phyloP scores from a whole-genome alignment of 2,113 vertebrate species.

The Arenaria interpres region DNA sequence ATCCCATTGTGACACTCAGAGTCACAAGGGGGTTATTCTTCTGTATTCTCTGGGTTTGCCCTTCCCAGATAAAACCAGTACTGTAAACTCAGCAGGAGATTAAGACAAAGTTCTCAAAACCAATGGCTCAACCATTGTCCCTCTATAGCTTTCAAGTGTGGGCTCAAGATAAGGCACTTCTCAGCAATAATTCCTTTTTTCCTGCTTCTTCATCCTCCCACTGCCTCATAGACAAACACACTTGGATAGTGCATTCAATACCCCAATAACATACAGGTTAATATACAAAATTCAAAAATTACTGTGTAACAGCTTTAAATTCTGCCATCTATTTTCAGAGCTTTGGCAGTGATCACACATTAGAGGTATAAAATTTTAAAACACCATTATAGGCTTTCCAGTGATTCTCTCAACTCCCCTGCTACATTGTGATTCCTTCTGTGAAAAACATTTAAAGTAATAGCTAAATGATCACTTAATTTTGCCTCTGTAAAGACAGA shows the following conservation, averaged over 20 bases:
- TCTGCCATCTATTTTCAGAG: neutral
- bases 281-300: neutral
- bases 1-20: neutral
- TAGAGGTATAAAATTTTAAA: neutral
- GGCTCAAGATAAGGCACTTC: constrained; percentile 18
- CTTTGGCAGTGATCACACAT: neutral
- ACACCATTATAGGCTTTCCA: neutral
- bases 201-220: neutral
- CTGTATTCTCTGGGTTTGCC: constrained; percentile 12
- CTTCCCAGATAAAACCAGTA: constrained; percentile 38
- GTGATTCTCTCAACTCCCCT: neutral
- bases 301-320: neutral
- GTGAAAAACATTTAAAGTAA: neutral
- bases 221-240: neutral
- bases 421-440: neutral
- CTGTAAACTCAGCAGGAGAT: constrained; percentile 55
- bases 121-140: constrained; percentile 37
- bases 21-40: constrained; percentile 12
- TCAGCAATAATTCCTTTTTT: constrained; percentile 11
- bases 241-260: neutral
- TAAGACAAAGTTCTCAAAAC: constrained; percentile 31
- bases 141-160: neutral
- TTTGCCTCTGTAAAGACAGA: neutral
- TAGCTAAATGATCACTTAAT: neutral
- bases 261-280: neutral